Evolutionary conservation across 2,888 invertebrate species (phyloP).

Genomic region (Cryptocheilus praepositus): DNA sequence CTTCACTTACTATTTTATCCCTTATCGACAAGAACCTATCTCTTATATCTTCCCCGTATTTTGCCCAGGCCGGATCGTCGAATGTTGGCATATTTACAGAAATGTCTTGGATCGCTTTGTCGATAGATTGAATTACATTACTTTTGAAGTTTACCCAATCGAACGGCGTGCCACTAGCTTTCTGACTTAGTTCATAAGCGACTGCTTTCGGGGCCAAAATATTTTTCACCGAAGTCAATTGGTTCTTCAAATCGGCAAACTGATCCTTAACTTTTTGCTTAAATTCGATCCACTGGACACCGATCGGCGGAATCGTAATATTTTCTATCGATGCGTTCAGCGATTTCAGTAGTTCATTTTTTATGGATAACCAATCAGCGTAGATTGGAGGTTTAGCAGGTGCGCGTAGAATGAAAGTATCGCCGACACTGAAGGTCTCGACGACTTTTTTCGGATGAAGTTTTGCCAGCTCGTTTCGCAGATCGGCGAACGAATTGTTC

Average conservation of each 20-base stretch:
- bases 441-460: constrained; percentile 32
- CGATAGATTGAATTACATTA: constrained; percentile 29
- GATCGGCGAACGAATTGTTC: constrained; percentile 49
- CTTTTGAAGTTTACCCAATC: constrained; percentile 45
- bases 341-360: constrained; percentile 34
- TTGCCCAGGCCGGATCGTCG: constrained; percentile 42
- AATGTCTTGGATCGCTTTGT: constrained; percentile 29
- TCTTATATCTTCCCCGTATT: constrained; percentile 27
- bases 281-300: constrained; percentile 45
- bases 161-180: constrained; percentile 12
- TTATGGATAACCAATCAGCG: constrained; percentile 53
- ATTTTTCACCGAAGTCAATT: constrained; percentile 17
- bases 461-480: constrained; percentile 45
- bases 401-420: constrained; percentile 17
- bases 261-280: constrained; percentile 34
- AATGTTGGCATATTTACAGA: constrained; percentile 36
- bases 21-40: constrained; percentile 23
- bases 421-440: background rate
- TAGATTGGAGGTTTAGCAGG: background rate
- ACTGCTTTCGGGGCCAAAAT: constrained; percentile 4
- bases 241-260: constrained; percentile 35
- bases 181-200: constrained; percentile 4
- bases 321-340: constrained; percentile 45
- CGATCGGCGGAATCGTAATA: constrained; percentile 24
- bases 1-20: constrained; percentile 17